A percentile compares a stretch with the other conserved stretches of the same genome.
Evolutionary conservation across 2,888 invertebrate species (phyloP).

Genomic region (Xiphydria camelus): DNA sequence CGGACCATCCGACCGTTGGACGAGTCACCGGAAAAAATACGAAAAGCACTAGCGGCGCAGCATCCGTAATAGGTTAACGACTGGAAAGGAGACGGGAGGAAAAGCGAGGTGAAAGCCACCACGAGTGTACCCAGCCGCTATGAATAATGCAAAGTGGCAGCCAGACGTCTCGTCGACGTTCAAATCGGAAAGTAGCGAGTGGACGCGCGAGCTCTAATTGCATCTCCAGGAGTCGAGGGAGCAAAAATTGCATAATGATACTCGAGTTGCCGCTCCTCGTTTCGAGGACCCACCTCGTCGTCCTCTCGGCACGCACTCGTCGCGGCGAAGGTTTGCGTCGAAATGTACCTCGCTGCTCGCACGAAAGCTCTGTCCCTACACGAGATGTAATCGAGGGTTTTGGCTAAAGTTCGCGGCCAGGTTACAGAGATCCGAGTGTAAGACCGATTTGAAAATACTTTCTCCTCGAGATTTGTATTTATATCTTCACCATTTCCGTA

Average conservation of each 20-base stretch:
- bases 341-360: too few species aligned
- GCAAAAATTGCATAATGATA: conserved; percentile 29
- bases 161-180: conserved; percentile 12
- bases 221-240: conserved; percentile 28
- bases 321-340: too few species aligned
- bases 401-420: too few species aligned
- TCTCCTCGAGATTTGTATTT: too few species aligned
- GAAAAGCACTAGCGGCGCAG: too few species aligned
- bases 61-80: conserved; percentile 4
- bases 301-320: conserved; percentile 15
- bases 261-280: conserved; percentile 23
- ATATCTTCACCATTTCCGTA: too few species aligned
- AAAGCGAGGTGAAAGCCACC: conserved; percentile 6
- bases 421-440: too few species aligned
- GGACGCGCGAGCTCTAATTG: conserved; percentile 23
- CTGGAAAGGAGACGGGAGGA: conserved; percentile 7
- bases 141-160: conserved; percentile 20
- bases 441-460: too few species aligned
- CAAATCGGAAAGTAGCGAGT: conserved; percentile 10
- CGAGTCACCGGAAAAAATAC: too few species aligned
- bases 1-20: too few species aligned
- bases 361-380: too few species aligned
- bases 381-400: too few species aligned
- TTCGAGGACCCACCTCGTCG: conserved; percentile 3
- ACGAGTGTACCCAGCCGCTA: conserved; percentile 10